These are phyloP conservation scores for Thinocorus orbignyianus DNA, from an alignment of 2,113 vertebrate species.

Conservation along the genomic window DNA sequence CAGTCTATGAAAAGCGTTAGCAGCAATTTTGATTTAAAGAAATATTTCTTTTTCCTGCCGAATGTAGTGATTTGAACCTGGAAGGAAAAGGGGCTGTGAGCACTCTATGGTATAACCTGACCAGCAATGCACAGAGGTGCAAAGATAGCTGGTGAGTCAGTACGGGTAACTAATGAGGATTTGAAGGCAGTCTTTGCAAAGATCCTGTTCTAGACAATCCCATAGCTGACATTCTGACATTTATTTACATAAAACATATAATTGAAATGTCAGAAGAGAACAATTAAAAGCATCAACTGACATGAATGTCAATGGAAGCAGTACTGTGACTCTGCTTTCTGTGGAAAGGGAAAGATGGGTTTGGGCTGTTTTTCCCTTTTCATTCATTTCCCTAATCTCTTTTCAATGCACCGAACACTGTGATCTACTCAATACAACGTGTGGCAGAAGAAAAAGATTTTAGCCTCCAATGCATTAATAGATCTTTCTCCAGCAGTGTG, in stretches of 20 bases:
- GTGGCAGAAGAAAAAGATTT: not conserved
- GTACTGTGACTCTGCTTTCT: not conserved
- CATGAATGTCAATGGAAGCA: not conserved
- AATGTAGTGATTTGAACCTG: not conserved
- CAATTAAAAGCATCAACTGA: not conserved
- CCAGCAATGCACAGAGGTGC: not conserved
- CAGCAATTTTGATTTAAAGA: not conserved
- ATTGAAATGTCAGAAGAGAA: not conserved
- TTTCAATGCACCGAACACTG: fast-evolving
- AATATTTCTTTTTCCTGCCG: not conserved
- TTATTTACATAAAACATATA: constrained; percentile 10
- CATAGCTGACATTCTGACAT: not conserved
- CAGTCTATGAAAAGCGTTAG: not conserved
- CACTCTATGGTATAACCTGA: not conserved
- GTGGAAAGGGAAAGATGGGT: not conserved
- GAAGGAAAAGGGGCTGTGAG: not conserved
- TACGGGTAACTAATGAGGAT: not conserved
- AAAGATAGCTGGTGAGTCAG: not conserved
- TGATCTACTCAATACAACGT: not conserved
- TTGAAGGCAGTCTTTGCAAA: not conserved
- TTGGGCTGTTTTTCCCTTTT: not conserved
- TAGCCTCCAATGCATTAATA: not conserved
- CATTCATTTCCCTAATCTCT: not conserved
- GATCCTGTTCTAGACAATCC: not conserved
- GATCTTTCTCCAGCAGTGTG: not conserved